Base-by-base conservation (phyloP, 2,888 invertebrate genomes). In the Schizaphis graminum region DNA sequence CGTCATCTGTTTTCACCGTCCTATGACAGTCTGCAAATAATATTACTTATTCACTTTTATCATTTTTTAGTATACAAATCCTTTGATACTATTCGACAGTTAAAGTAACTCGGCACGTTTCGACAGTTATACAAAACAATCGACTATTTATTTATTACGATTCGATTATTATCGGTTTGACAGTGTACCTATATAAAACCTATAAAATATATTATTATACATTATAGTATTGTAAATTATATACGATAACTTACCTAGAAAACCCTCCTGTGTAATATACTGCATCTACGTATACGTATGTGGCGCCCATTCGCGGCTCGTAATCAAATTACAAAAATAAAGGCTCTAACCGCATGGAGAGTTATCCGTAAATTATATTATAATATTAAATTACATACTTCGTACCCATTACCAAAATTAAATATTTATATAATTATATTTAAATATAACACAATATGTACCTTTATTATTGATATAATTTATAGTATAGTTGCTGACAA, bases 151-250 rank as follows among this genome's bases (percentile, higher is more conserved):
- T 77, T 47, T 47, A 3, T 47, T 47, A 21, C 56, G 28, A 41
- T 89, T 56, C 1, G 41, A 89, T 53, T 89, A 89, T 89, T 56
- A 44, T 86, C 47, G 16, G 28, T 86, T n/a, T 47, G 10, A 13
- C 86, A 47, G 16, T 28, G 16, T 86, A 86, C 13, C 28, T 86
- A 13, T 47, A 86, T 47, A 86, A 53, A 53, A 28, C 77, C 21
- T 77, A 77, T 21, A 77, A 86, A 86, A 86, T 86, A 86, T n/a
- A 47, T 49, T 77, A 77, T 77, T 77, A 77, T 77, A 35, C 35
- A 21, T 77, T 77, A 21, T 77, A 77, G 77, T 77, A 35, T 77
- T 77, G 2, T 2, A 77, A 35, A 41, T 77, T 5, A 21, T 77
- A 35, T 35, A 35, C 21, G 21, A 77, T 35, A 35, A 21, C 21